Conservation (phyloP, 1,140 invertebrate species). For the Carposina sasakii region DNA sequence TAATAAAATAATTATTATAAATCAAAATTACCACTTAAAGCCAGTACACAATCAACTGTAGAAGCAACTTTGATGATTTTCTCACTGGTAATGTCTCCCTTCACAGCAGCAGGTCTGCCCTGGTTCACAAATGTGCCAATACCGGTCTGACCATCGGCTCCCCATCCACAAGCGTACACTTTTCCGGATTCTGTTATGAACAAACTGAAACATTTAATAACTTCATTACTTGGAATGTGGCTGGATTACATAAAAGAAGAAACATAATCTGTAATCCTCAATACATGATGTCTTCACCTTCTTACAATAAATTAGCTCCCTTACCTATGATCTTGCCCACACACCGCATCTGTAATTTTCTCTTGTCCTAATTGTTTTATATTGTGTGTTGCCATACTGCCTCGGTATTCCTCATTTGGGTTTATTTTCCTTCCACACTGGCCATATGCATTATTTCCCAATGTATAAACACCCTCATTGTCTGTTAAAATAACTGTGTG, state of each 20-base stretch:
- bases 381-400: slow-evolving; percentile 77
- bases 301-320: too few relatives aligned
- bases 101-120: slow-evolving; percentile 75
- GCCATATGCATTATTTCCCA: slow-evolving; percentile 95
- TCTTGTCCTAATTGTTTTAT: slow-evolving; percentile 78
- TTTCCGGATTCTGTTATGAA: slow-evolving; percentile 86
- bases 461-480: slow-evolving; percentile 84
- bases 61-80: slow-evolving; percentile 87
- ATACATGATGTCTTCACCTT: too few relatives aligned
- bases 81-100: slow-evolving; percentile 88
- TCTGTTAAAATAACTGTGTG: slow-evolving; percentile 88
- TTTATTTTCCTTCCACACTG: slow-evolving; percentile 93
- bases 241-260: too few relatives aligned
- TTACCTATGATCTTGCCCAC: slow-evolving; percentile 92
- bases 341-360: slow-evolving; percentile 79
- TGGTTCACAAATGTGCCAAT: slow-evolving; percentile 80
- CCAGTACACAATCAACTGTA: slow-evolving; percentile 90
- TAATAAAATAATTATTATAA: neutral
- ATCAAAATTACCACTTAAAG: slow-evolving; percentile 82
- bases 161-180: slow-evolving; percentile 93
- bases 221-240: too few relatives aligned
- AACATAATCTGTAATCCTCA: too few relatives aligned
- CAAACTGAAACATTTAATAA: slow-evolving; percentile 76
- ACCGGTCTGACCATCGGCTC: slow-evolving; percentile 96
- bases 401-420: slow-evolving; percentile 82